Base-by-base conservation (phyloP, 1,140 invertebrate genomes). In the Saccostrea echinata region DNA sequence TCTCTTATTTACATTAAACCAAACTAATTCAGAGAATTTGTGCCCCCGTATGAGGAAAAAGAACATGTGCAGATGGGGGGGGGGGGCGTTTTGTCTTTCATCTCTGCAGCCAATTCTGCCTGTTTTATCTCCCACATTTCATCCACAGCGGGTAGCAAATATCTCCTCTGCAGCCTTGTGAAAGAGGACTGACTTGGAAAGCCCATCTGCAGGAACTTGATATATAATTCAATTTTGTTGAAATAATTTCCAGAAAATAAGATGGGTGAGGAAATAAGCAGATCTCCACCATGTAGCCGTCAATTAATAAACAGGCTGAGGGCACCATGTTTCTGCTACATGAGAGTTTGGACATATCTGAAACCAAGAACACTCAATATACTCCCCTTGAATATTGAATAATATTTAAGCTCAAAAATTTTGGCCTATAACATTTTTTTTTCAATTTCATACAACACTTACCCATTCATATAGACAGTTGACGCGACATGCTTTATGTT, bases 141-240 rank as follows among this genome's bases (percentile, higher is more conserved):
- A 81, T 86, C 85, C 3, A 86, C 57, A 18, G 71, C 53, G 9
- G 85, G 85, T 3, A 82, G 33, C 24, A 86, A 43, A 21, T 86
- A 86, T 55, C 51, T 86, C 68, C 76, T 80, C n/a, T 86, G 85
- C 18, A 86, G 55, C 35, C 43, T 86, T n/a, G 33, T 53, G 53
- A 52, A 86, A 21, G 55, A 57, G 6, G 24, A 18, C 12, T 16
- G 30, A 21, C 71, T 82, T 35, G 35, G 71, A 33, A 86, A 53
- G 3, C 16, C 35, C 30, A 86, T 53, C 4, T 64, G 33, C 16
- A 86, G 24, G 27, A 83, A 16, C 18, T 86, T 83, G 16, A 30
- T 16, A 64, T 83, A 86, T 33, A 51, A 11, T 13, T 27, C 1
- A 3, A 86, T 43, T 24, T 82, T 86, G 9, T 82, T 53, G 57